Evolutionary conservation across 2,797 vertebrate species (phyloP).

Genomic region (Melanitta fusca): DNA sequence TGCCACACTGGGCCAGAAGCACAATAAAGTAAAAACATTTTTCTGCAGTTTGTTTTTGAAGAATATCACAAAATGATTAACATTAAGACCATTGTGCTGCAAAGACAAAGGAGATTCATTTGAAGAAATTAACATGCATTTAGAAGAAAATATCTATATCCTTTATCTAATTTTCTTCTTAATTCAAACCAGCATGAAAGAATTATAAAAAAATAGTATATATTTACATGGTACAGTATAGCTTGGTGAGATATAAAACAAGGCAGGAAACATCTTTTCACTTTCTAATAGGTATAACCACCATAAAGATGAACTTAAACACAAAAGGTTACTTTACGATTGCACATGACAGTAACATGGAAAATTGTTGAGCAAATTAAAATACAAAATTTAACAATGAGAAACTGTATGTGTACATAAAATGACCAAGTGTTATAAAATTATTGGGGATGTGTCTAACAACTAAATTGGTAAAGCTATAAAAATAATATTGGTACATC

Average conservation of each 20-base stretch:
- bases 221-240: conserved; percentile 86
- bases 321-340: conserved; percentile 47
- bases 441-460: conserved; percentile 67
- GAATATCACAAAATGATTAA: conserved; percentile 64
- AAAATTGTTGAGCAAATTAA: conserved; percentile 70
- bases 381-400: conserved; percentile 70
- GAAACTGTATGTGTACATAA: conserved; percentile 64
- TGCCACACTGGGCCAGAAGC: conserved; percentile 58
- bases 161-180: conserved; percentile 74
- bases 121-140: conserved; percentile 72
- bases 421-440: conserved; percentile 75
- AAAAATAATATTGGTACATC: conserved; percentile 80
- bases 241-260: conserved; percentile 71
- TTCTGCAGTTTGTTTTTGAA: conserved; percentile 45
- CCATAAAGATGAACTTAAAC: conserved; percentile 47
- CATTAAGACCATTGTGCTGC: conserved; percentile 75
- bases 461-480: conserved; percentile 78
- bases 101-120: conserved; percentile 68
- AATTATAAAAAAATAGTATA: conserved; percentile 82
- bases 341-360: conserved; percentile 71
- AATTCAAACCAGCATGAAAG: conserved; percentile 72
- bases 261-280: conserved; percentile 50
- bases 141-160: conserved; percentile 77
- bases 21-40: conserved; percentile 62
- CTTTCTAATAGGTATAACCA: conserved; percentile 48